Conservation (phyloP, 2,797 vertebrate species). For the Phrynocephalus guinanensis region DNA sequence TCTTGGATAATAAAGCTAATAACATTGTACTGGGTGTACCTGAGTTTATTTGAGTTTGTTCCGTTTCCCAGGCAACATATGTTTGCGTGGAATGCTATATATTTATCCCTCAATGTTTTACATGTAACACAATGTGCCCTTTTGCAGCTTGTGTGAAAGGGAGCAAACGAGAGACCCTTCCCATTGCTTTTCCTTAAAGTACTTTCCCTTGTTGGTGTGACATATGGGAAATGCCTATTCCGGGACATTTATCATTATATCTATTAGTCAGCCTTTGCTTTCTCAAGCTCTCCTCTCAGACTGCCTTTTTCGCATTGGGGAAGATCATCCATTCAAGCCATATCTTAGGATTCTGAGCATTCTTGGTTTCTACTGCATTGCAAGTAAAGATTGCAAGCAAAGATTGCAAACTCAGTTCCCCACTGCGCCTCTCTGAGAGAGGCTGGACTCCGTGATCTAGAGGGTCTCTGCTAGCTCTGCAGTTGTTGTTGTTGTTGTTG, state of each 20-base stretch:
- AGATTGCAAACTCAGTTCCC: too few species aligned
- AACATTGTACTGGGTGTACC: slow-evolving; percentile 26
- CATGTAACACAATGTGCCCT: slow-evolving; percentile 13
- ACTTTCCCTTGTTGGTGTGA: not conserved
- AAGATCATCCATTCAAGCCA: not conserved
- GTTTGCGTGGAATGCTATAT: slow-evolving; percentile 19
- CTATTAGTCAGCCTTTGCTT: not conserved
- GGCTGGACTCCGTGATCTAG: too few species aligned
- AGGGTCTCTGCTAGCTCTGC: too few species aligned
- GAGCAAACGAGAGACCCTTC: not conserved
- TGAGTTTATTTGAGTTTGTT: slow-evolving; percentile 16
- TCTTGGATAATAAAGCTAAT: slow-evolving; percentile 41
- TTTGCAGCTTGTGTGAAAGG: not conserved
- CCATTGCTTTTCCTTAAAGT: not conserved
- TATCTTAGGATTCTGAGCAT: not conserved
- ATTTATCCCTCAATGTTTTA: slow-evolving; percentile 31
- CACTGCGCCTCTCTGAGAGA: too few species aligned
- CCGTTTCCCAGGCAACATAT: slow-evolving; percentile 47
- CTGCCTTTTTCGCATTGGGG: not conserved
- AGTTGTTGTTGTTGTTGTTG: too few species aligned
- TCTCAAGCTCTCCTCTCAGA: not conserved
- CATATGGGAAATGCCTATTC: not conserved
- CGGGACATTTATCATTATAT: not conserved
- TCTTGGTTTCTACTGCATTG: not conserved
- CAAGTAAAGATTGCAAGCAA: not conserved